Evolutionary conservation across 1,140 invertebrate genomes (phyloP).

Genomic region (Argopecten irradians): DNA sequence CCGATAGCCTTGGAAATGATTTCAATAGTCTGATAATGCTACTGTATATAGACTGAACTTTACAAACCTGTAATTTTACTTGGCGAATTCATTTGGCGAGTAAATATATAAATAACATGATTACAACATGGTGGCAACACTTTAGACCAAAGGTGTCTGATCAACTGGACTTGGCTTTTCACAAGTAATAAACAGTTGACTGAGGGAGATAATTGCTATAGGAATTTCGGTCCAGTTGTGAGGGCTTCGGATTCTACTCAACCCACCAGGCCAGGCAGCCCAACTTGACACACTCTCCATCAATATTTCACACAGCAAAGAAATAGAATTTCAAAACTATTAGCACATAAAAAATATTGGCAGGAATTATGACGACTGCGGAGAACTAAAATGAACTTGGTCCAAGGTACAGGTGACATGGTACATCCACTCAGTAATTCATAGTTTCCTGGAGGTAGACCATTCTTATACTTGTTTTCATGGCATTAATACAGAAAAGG

Average conservation of each 20-base stretch:
- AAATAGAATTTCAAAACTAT: slow-evolving; percentile 1
- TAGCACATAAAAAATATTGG: slow-evolving; percentile 2
- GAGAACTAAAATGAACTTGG: neutral
- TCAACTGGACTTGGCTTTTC: neutral
- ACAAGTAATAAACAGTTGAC: slow-evolving; percentile 2
- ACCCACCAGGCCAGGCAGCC: neutral
- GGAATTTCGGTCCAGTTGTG: neutral
- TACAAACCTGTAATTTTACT: slow-evolving; percentile 25
- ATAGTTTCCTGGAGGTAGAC: neutral
- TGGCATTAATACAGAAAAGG: neutral
- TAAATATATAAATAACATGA: slow-evolving; percentile 24
- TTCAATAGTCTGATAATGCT: slow-evolving; percentile 32
- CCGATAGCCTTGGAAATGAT: slow-evolving; percentile 4
- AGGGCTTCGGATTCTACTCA: neutral
- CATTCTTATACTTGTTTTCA: neutral
- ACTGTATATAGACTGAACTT: slow-evolving; percentile 26
- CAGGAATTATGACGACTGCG: neutral
- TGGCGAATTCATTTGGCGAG: neutral
- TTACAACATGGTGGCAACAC: neutral
- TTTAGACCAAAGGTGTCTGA: neutral
- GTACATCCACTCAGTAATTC: neutral
- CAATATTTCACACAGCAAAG: slow-evolving; percentile 16
- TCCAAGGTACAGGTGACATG: neutral
- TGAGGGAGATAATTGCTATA: neutral
- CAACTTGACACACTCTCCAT: neutral